These are phyloP conservation scores for Coluber constrictor DNA, from an alignment of 2,797 vertebrate species.

Conservation along the genomic window DNA sequence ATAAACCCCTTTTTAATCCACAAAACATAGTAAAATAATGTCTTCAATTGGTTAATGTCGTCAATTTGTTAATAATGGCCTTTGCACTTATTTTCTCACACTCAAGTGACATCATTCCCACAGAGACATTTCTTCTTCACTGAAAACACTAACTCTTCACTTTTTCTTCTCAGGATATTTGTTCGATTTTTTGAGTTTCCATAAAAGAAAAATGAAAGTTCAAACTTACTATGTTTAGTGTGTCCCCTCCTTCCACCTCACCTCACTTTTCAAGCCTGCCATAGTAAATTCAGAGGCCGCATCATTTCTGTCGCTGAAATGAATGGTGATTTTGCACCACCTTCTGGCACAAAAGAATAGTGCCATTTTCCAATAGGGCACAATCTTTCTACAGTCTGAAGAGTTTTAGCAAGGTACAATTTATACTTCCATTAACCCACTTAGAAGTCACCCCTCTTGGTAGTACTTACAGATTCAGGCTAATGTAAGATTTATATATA, in stretches of 20 bases:
- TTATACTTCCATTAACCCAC: not conserved
- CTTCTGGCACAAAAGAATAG: conserved; percentile 77
- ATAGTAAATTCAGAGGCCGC: conserved; percentile 9
- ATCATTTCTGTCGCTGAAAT: conserved; percentile 30
- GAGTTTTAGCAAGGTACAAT: not conserved
- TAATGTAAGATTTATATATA: not conserved
- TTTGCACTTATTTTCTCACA: conserved; percentile 43
- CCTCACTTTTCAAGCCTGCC: not conserved
- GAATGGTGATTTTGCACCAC: conserved; percentile 80
- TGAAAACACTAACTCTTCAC: conserved; percentile 15
- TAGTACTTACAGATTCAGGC: not conserved
- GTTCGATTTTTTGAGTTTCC: not conserved
- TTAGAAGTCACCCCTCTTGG: not conserved
- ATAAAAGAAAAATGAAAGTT: conserved; percentile 16
- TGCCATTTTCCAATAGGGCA: conserved; percentile 18
- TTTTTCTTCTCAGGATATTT: not conserved
- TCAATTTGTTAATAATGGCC: not conserved
- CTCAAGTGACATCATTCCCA: conserved; percentile 24
- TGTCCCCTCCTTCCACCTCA: not conserved
- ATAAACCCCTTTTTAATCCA: not conserved
- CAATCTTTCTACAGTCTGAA: fast-evolving
- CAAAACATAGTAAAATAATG: not conserved
- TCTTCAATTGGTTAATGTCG: not conserved
- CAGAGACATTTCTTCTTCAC: conserved; percentile 30
- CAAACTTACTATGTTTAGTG: not conserved